These are phyloP conservation scores for Cordilura impudica DNA, from an alignment of 2,888 invertebrate genomes.

Conservation along the genomic window DNA sequence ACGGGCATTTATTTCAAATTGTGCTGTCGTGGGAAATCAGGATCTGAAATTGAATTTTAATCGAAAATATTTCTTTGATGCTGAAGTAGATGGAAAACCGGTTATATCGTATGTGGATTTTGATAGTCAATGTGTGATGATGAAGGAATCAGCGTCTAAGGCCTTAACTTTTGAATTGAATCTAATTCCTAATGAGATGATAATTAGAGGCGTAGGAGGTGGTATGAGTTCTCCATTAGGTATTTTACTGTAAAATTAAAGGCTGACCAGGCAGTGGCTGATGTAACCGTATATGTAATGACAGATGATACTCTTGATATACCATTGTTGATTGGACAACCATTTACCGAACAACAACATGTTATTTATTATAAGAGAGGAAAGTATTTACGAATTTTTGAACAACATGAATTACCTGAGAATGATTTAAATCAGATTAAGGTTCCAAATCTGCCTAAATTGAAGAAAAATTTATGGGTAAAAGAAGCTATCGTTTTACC, in stretches of 20 bases:
- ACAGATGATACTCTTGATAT: constrained; percentile 12
- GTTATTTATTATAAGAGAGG: constrained; percentile 8
- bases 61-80: constrained; percentile 19
- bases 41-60: not conserved
- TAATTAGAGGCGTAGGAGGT: too few species aligned
- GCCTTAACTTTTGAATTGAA: not conserved
- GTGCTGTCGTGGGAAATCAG: not conserved
- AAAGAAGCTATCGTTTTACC: constrained; percentile 21
- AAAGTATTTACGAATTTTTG: constrained; percentile 11
- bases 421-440: constrained; percentile 1
- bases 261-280: not conserved
- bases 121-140: constrained; percentile 25
- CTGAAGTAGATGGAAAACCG: not conserved
- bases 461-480: not conserved
- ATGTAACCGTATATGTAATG: not conserved
- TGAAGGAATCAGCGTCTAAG: not conserved
- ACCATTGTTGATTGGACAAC: constrained; percentile 10
- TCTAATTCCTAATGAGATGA: not conserved
- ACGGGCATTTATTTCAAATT: not conserved
- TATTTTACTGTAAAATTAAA: not conserved
- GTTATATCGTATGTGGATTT: constrained; percentile 23
- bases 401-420: not conserved
- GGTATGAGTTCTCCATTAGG: not conserved
- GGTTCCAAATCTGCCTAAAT: not conserved
- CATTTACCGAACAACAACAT: constrained; percentile 12